These are phyloP conservation scores for Andrena minutula DNA, from an alignment of 2,888 invertebrate species.

Conservation along the genomic window DNA sequence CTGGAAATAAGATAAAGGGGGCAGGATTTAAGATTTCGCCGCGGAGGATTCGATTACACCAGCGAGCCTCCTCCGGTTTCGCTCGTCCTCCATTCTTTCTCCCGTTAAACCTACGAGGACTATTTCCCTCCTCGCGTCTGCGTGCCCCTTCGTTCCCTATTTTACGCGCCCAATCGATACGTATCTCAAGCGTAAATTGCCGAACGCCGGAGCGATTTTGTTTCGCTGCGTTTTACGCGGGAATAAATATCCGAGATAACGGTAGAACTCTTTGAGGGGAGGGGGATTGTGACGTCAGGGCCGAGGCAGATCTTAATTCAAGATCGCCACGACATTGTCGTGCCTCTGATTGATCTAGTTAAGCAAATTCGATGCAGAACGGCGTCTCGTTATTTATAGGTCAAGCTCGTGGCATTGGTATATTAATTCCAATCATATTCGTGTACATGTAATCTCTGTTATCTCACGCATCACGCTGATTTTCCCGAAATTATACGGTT, in stretches of 20 bases:
- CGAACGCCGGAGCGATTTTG: background rate
- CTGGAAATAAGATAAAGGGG: slow-evolving; percentile 55
- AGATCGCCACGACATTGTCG: slow-evolving; percentile 30
- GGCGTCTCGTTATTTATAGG: slow-evolving; percentile 40
- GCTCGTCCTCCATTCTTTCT: slow-evolving; percentile 49
- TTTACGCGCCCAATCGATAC: slow-evolving; percentile 36
- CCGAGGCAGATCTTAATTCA: slow-evolving; percentile 8
- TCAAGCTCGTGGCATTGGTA: slow-evolving; percentile 22
- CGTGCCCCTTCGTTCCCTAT: slow-evolving; percentile 6
- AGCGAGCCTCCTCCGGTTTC: slow-evolving; percentile 58
- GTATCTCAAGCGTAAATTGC: slow-evolving; percentile 15
- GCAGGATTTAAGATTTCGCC: slow-evolving; percentile 59
- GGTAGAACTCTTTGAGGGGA: background rate
- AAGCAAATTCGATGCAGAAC: slow-evolving; percentile 37
- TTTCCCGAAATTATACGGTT: background rate
- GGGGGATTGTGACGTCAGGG: background rate
- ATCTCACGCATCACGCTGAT: background rate
- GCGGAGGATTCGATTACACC: slow-evolving; percentile 59
- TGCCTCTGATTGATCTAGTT: slow-evolving; percentile 22
- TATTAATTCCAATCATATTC: background rate
- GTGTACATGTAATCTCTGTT: background rate
- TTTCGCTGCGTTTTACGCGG: background rate
- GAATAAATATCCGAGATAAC: slow-evolving; percentile 6
- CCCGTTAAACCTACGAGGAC: slow-evolving; percentile 44
- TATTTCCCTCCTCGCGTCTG: slow-evolving; percentile 19